These are phyloP conservation scores for Dilophus febrilis DNA, from an alignment of 2,888 invertebrate species.

Conservation along the genomic window DNA sequence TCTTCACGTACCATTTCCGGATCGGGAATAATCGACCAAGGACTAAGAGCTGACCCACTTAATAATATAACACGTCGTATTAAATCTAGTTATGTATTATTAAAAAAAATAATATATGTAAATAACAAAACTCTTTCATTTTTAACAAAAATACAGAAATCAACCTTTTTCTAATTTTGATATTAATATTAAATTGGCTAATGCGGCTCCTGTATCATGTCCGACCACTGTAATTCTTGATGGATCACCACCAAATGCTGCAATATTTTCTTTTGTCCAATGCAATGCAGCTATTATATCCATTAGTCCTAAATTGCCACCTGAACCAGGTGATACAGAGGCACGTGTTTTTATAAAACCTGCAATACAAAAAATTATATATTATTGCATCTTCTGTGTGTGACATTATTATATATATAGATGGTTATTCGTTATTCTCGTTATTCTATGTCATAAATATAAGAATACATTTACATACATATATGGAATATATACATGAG, in stretches of 20 bases:
- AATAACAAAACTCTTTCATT: too few species aligned
- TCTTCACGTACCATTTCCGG: slow-evolving; percentile 44
- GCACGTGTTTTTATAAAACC: slow-evolving; percentile 40
- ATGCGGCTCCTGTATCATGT: slow-evolving; percentile 73
- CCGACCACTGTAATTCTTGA: slow-evolving; percentile 64
- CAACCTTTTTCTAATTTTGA: slow-evolving; percentile 60
- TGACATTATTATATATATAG: too few species aligned
- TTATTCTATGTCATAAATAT: too few species aligned
- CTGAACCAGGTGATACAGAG: slow-evolving; percentile 22
- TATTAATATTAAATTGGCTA: slow-evolving; percentile 68
- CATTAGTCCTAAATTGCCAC: slow-evolving; percentile 57
- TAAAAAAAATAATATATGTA: too few species aligned
- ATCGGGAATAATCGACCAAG: slow-evolving; percentile 57
- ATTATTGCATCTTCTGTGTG: too few species aligned
- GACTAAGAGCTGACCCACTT: slow-evolving; percentile 62
- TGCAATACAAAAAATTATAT: too few species aligned
- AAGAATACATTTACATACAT: too few species aligned
- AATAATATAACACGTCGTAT: slow-evolving; percentile 56
- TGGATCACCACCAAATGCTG: slow-evolving; percentile 78
- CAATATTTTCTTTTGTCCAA: slow-evolving; percentile 72
- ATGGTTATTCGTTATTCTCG: too few species aligned
- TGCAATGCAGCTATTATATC: slow-evolving; percentile 68
- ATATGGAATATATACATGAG: too few species aligned
- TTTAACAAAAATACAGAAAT: too few species aligned
- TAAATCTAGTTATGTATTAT: too few species aligned